Evolutionary conservation across 2,888 invertebrate genomes (phyloP), one percentile per base, ranked within the genome.

Genomic region (Tipula lateralis): DNA sequence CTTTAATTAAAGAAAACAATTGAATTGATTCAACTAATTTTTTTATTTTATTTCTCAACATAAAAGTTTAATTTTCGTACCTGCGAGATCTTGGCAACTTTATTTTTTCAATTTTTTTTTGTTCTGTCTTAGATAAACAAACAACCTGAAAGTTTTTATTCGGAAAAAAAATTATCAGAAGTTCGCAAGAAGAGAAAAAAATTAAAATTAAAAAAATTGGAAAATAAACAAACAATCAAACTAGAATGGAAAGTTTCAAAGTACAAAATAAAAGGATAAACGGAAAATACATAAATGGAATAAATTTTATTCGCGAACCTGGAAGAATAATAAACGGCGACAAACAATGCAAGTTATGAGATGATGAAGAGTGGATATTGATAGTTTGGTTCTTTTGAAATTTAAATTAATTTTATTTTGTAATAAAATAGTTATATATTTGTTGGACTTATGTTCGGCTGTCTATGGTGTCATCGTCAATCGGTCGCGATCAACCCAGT

Each of bases 1-100:
- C 24, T 66, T 66, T 66, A 66, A 66, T 66, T 66, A 66, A 66
- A 66, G 66, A 66, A 66, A 66, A 66, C 66, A 66, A 66, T 66
- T 66, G 66, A 66, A 66, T 66, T 66, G 66, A 66, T 66, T 66
- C 66, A 66, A 66, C 66, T 66, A 66, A 7, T 66, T 66, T 66
- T 66, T 66, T 24, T 66, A n/a, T 66, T 66, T 24, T 24, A 66
- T 66, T 24, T 66, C 24, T 24, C 24, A 66, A 2, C 66, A 66
- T 66, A 66, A 66, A 66, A 66, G 66, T 66, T 66, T 66, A 66
- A 66, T 66, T 66, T 66, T 66, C 66, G 9, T 66, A 66, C 66
- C 66, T 66, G 36, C 32, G 50, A 66, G 24, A 66, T 66, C 66
- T 66, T 66, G 66, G 66, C 19, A 66, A 7, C 3, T 66, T 44